Evolutionary conservation across 1,140 invertebrate species (phyloP), one percentile per base, ranked within the genome.

Genomic region (Nasonia vitripennis): DNA sequence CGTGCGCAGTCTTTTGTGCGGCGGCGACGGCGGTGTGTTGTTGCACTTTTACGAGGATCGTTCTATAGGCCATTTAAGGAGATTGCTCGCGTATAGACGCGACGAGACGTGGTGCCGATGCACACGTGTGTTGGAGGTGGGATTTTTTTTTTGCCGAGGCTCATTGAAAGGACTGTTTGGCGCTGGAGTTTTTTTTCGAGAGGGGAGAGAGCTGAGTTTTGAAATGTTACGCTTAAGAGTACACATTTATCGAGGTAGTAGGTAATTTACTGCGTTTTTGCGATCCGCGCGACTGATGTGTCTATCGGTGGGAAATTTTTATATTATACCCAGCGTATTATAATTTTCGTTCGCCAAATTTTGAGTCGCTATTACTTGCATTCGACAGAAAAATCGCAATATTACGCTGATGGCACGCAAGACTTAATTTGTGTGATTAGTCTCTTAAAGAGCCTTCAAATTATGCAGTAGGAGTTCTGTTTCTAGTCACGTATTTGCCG

Each of bases 51-150:
- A 71, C 68, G 68, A 71, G 68, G 31, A 27, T 71, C 68, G 68
- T 34, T 62, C 55, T 62, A 34, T 71, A 71, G 68, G 68, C 68
- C 68, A 31, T 71, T 71, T 71, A 71, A 71, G 68, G 68, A 71
- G 68, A 31, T 71, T 71, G 68, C 68, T 71, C 68, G 68, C 68
- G 68, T 34, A 34, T 71, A 27, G 23, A 71, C 31, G 68, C 68
- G 31, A 34, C 68, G 27, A 71, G 55, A 62, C 55, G 55, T 62
- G 20, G 14, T n/a, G 55, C 55, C 20, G 51, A 55, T 55, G 51
- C 51, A 70, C 23, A 27, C 23, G 67, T 70, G n/a, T 23, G 5
- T n/a, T 68, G 4, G 20, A n/a, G 20, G 20, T n/a, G 67, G 31
- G 6, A n/a, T 34, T 27, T n/a, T 7, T 11, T 27, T 31, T 71